A percentile compares a stretch with the other conserved stretches of the same genome.
These are phyloP conservation scores for Campylorhamphus procurvoides DNA, from an alignment of 2,113 vertebrate genomes.

Conservation along the genomic window DNA sequence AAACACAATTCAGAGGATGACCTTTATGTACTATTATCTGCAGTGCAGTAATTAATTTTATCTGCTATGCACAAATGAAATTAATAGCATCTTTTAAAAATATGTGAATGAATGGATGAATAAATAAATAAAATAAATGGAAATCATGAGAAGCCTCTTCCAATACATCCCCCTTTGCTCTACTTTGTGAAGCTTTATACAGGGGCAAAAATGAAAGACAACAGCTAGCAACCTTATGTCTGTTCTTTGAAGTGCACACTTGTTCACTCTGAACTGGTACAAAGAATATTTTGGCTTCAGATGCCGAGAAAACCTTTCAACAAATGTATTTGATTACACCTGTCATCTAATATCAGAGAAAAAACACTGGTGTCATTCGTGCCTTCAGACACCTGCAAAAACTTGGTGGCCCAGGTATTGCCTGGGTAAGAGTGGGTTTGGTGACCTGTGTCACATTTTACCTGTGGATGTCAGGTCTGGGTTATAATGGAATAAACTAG, in stretches of 20 bases:
- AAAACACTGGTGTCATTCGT: not conserved
- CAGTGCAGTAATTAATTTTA: conserved; percentile 67
- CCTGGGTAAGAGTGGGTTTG: not conserved
- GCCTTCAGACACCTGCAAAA: not conserved
- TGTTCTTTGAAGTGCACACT: conserved; percentile 34
- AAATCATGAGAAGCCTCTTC: conserved; percentile 38
- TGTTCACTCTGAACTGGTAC: conserved; percentile 38
- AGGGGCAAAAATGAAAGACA: conserved; percentile 32
- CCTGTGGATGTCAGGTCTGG: not conserved
- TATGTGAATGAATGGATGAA: not conserved
- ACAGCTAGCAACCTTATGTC: not conserved
- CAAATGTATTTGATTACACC: conserved; percentile 25
- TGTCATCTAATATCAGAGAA: not conserved
- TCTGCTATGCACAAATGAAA: conserved; percentile 31
- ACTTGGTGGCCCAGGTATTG: not conserved
- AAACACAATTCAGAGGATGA: conserved; percentile 61
- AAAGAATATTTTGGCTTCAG: conserved; percentile 52
- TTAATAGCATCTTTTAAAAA: conserved; percentile 7
- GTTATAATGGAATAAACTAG: not conserved
- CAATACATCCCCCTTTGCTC: conserved; percentile 40
- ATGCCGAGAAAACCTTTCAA: conserved; percentile 40
- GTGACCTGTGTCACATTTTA: not conserved
- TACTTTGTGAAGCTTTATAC: not conserved
- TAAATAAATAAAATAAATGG: not conserved
- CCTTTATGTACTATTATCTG: conserved; percentile 66